phyloP scores from a whole-genome alignment of 2,797 vertebrate genomes.

The Centroberyx gerrardi region DNA sequence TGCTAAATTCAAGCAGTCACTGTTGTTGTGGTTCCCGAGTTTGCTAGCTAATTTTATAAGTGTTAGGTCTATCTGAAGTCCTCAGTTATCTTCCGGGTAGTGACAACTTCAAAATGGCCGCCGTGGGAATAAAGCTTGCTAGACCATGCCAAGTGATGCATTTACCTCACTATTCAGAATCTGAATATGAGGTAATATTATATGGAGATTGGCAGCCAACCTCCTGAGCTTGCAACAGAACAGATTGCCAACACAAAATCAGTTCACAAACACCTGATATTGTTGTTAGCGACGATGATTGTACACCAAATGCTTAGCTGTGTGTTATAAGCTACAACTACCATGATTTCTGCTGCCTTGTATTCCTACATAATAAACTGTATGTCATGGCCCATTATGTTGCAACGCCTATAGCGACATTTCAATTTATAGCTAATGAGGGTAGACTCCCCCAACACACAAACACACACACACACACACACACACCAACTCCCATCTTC shows the following conservation, averaged over 20 bases:
- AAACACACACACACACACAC: constrained; percentile 30
- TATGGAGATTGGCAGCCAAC: neutral
- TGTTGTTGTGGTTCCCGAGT: no score
- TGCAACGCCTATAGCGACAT: constrained; percentile 38
- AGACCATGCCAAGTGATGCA: no score
- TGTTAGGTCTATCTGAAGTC: no score
- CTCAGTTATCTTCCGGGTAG: no score
- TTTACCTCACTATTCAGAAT: neutral
- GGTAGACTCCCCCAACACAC: constrained; percentile 29
- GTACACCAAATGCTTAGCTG: neutral
- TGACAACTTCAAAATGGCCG: no score
- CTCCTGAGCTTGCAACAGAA: constrained; percentile 4
- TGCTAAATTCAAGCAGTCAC: no score
- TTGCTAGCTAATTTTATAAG: no score
- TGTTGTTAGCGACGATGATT: neutral
- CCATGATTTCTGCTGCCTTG: constrained; percentile 15
- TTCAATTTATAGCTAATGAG: constrained; percentile 72
- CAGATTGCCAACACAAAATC: constrained; percentile 1
- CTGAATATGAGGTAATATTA: constrained; percentile 15
- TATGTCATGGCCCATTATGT: constrained; percentile 30
- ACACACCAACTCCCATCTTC: constrained; percentile 59
- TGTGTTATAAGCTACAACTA: neutral
- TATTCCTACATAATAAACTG: constrained; percentile 15
- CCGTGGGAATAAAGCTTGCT: no score
- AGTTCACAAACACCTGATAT: constrained; percentile 23